Evolutionary conservation across 2,888 invertebrate genomes (phyloP).

Genomic region (Drosophila rellima): DNA sequence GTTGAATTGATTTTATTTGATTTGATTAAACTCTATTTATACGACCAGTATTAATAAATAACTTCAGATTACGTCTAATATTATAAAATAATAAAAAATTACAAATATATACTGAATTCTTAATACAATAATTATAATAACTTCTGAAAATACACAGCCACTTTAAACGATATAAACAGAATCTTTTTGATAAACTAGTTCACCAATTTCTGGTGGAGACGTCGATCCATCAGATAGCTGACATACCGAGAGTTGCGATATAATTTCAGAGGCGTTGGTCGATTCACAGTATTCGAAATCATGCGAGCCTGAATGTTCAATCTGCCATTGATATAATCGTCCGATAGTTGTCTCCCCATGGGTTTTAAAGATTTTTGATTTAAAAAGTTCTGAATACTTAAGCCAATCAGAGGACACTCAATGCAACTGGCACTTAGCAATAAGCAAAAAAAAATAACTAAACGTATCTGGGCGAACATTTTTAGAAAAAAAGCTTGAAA

Average conservation of each 20-base stretch:
- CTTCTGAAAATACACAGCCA: not conserved
- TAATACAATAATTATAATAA: not conserved
- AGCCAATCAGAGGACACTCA: not conserved
- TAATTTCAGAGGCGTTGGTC: slow-evolving; percentile 3
- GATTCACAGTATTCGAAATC: slow-evolving; percentile 6
- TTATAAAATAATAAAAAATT: no score
- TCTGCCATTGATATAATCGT: slow-evolving; percentile 18
- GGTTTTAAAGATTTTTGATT: not conserved
- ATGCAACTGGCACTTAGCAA: not conserved
- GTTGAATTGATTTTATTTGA: slow-evolving; percentile 10
- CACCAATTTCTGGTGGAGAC: not conserved
- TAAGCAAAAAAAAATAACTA: not conserved
- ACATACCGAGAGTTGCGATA: slow-evolving; percentile 9
- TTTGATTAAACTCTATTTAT: slow-evolving; percentile 1
- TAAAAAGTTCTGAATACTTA: slow-evolving; percentile 2
- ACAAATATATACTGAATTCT: no score
- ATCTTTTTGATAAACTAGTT: not conserved
- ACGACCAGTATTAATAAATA: not conserved
- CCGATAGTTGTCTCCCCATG: slow-evolving; percentile 4
- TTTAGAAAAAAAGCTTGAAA: not conserved
- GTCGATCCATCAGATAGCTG: slow-evolving; percentile 14
- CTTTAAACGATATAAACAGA: not conserved
- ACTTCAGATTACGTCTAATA: not conserved
- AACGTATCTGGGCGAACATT: not conserved
- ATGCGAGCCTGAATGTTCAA: slow-evolving; percentile 16